Base-by-base conservation (phyloP, 2,888 invertebrate genomes). In the Euzophera pinguis region DNA sequence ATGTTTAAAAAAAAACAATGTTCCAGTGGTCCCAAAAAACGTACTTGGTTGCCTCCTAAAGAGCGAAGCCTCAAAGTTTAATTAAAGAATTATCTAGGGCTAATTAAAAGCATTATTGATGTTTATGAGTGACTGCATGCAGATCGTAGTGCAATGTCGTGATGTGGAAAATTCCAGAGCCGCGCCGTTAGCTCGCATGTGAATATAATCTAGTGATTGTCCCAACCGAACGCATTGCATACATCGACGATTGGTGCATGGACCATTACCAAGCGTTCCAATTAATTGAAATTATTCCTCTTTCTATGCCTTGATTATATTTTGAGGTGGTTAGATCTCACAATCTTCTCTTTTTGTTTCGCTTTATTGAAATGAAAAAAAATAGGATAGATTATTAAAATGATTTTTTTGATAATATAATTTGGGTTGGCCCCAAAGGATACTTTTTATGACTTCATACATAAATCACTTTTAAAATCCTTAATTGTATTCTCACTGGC, bases 151-250 rank as follows among this genome's bases (percentile, higher is more conserved):
- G 43, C 22, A n/a, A 42, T 16, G 39, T 8, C 13, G 17, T 12
- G 43, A 27, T 27, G 43, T 37, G 48, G 48, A 48, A 48, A 38
- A 38, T 48, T 48, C 48, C 48, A 5, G 13, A 27, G 27, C n/a
- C 14, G 13, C 13, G 14, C 1, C 16, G 32, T 10, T 10, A 9
- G 37, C 38, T 38, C 27, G 45, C 32, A 32, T 32, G 10, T 45
- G 12, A 45, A 13, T 5, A 17, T 17, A 38, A 48, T 48, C 37
- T 37, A 38, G 22, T 38, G 37, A 48, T 47, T 34, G 35, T 7
- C 17, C 16, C 47, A 47, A 43, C 27, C 42, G 42, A 12, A 43
- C 27, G 27, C 42, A 27, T 27, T 6, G 13, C 27, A 43, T 27
- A 29, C 29, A 13, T 29, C 13, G 13, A 16, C 12, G 14, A 27